phyloP scores from a whole-genome alignment of 2,113 vertebrate species.

The Osmerus mordax region DNA sequence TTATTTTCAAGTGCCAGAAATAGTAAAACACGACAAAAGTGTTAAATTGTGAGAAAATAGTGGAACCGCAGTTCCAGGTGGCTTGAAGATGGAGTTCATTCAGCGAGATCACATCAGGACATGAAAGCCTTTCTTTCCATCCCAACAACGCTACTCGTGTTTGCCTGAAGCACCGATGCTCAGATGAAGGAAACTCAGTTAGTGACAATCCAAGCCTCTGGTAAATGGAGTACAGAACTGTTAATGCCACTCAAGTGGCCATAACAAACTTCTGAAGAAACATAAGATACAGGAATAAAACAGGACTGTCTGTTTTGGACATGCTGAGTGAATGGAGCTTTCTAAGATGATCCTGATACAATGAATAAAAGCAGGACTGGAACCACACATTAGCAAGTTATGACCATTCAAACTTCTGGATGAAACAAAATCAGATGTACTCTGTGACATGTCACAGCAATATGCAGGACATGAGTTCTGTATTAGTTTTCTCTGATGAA shows the following conservation, averaged over 20 bases:
- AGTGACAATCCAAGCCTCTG: slow-evolving; percentile 75
- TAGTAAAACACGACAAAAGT: slow-evolving; percentile 35
- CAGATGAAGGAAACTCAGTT: slow-evolving; percentile 78
- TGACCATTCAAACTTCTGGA: slow-evolving; percentile 41
- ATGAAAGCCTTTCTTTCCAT: slow-evolving; percentile 71
- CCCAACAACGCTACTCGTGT: slow-evolving; percentile 62
- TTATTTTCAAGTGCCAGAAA: no score
- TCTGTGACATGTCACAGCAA: background rate
- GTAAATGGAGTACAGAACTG: slow-evolving; percentile 75
- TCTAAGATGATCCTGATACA: slow-evolving; percentile 49
- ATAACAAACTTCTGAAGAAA: slow-evolving; percentile 70
- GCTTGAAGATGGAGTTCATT: slow-evolving; percentile 60
- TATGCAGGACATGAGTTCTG: background rate
- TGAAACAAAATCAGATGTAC: slow-evolving; percentile 25
- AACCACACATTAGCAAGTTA: slow-evolving; percentile 59
- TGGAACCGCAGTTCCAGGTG: slow-evolving; percentile 65
- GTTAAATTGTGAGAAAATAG: slow-evolving; percentile 50
- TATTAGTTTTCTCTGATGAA: background rate
- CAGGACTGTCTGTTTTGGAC: slow-evolving; percentile 58
- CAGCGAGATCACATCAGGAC: slow-evolving; percentile 72
- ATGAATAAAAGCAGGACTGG: slow-evolving; percentile 8
- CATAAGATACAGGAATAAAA: slow-evolving; percentile 80
- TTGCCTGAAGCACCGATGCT: slow-evolving; percentile 68
- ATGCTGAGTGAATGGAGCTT: slow-evolving; percentile 58
- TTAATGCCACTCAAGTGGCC: slow-evolving; percentile 76